Evolutionary conservation across 2,888 invertebrate genomes (phyloP), one percentile per base, ranked within the genome.

Genomic region (Hololepta plana): DNA sequence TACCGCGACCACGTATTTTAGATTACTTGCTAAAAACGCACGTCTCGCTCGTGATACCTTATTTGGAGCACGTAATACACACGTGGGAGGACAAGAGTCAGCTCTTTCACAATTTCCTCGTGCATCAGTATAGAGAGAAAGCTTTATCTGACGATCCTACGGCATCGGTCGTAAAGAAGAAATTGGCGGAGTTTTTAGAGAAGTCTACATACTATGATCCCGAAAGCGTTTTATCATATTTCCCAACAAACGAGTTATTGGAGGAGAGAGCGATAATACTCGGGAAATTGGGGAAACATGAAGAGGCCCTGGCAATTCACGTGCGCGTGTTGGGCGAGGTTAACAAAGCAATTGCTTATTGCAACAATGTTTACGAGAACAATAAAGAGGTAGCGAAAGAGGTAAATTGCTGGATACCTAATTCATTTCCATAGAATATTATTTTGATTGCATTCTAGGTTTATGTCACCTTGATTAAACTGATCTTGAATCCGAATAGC

Each of bases 181-280:
- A 73, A 42, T 57, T 98, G 28, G 53, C 84, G 10, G 60, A 70
- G 20, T 87, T 93, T 53, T 57, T 95, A 16, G 72, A 82, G 39
- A 71, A 69, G 35, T 93, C 93, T 0, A 55, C 61, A 6, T 58
- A 72, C 46, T 95, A 91, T 44, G 76, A 75, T 0, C 80, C 91
- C 0, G 90, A 93, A 51, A 71, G 75, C 24, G 77, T 91, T 2
- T 59, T 93, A 12, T 62, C 79, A 12, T 77, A 84, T 45, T 88
- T 95, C 39, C 91, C 91, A 0, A 68, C 69, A 20, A 76, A 90
- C 41, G 63, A 67, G 49, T 59, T 96, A 42, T 74, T 82, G 44
- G 91, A 95, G 49, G 96, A 96, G 51, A 65, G 91, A 32, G 95
- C 96, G 0, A 65, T 96, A n/a, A 75, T 98, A 32, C 59, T 95